Conservation (phyloP, 2,797 vertebrate species). For the Cacajao melanocephalus region DNA sequence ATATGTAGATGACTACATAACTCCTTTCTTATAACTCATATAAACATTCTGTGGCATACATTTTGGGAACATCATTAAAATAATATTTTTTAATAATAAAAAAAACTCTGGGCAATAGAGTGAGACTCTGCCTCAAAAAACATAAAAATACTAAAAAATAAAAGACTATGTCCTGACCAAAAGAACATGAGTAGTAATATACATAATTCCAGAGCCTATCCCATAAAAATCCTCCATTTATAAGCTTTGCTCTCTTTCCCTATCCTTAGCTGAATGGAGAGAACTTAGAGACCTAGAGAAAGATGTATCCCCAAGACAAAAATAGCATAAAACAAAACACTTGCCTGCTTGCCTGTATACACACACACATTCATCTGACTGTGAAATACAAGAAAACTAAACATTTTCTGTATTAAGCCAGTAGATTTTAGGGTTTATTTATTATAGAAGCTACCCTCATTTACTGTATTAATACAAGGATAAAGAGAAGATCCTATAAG, state of each 20-base stretch:
- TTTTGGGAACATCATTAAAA: not conserved
- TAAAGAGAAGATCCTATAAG: not conserved
- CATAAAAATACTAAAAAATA: no score
- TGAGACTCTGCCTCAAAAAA: no score
- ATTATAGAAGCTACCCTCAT: not conserved
- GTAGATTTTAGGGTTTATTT: not conserved
- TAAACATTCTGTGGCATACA: not conserved
- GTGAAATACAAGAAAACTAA: conserved; percentile 12
- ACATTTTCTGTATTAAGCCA: not conserved
- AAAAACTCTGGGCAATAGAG: not conserved
- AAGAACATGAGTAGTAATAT: not conserved
- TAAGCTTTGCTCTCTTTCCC: not conserved
- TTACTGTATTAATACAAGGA: not conserved
- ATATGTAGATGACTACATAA: not conserved
- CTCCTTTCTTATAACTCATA: conserved; percentile 10
- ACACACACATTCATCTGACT: not conserved
- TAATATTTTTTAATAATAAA: not conserved
- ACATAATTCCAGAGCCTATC: not conserved
- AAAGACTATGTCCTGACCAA: not conserved
- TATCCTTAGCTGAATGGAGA: not conserved
- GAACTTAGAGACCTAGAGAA: not conserved
- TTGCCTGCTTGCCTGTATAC: not conserved
- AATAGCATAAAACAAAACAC: not conserved
- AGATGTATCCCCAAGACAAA: not conserved
- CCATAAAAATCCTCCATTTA: not conserved